phyloP scores from a whole-genome alignment of 2,797 vertebrate species.

The Kryptopterus vitreolus region DNA sequence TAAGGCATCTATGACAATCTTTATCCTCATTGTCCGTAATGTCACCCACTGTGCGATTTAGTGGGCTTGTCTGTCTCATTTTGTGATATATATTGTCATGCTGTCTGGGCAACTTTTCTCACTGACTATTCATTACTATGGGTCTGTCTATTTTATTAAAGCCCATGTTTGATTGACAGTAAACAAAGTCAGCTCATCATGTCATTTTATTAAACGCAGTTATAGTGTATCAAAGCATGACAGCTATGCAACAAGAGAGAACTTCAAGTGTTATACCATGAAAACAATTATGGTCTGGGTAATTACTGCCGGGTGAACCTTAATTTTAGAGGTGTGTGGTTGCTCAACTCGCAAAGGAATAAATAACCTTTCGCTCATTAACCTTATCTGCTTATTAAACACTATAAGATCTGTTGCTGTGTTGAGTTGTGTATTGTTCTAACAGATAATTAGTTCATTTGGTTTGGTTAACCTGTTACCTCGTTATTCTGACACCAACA shows the following conservation, averaged over 20 bases:
- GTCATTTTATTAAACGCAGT: slow-evolving; percentile 33
- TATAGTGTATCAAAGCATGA: slow-evolving; percentile 6
- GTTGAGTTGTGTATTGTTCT: not conserved
- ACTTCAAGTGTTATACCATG: not conserved
- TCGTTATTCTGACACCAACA: slow-evolving; percentile 17
- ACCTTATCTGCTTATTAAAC: not conserved
- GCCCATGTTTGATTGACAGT: slow-evolving; percentile 17
- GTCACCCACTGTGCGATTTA: slow-evolving; percentile 44
- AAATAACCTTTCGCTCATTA: slow-evolving; percentile 4
- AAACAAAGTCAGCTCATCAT: slow-evolving; percentile 20
- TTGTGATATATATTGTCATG: slow-evolving; percentile 33
- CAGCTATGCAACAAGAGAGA: not conserved
- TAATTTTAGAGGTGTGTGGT: not conserved
- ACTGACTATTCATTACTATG: slow-evolving; percentile 29
- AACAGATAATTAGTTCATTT: not conserved
- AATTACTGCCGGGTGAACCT: not conserved
- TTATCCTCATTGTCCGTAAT: slow-evolving; percentile 31
- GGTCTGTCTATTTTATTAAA: slow-evolving; percentile 19
- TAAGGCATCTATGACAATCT: slow-evolving; percentile 35
- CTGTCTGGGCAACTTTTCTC: slow-evolving; percentile 16
- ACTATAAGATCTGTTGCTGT: slow-evolving; percentile 5
- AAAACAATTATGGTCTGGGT: slow-evolving; percentile 9
- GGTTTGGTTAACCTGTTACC: not conserved
- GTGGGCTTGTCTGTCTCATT: slow-evolving; percentile 14
- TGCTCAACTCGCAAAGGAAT: not conserved